Evolutionary conservation across 2,888 invertebrate species (phyloP), one percentile per base, ranked within the genome.

Genomic region (Plebejus argus): DNA sequence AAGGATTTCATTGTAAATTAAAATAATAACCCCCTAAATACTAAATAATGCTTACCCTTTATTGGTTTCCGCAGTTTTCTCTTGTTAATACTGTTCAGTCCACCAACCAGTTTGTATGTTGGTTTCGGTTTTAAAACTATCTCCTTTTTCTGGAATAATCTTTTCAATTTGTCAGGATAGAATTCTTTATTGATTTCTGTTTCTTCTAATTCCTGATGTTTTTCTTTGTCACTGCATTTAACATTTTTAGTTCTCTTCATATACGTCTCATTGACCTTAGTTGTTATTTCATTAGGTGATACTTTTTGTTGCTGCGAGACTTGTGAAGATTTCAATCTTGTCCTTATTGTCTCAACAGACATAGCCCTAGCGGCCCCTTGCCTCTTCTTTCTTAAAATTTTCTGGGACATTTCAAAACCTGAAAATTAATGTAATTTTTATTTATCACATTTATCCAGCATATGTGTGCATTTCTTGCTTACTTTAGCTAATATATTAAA

Each of bases 81-180:
- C 78, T 90, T 92, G 79, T 88, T 90, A 33, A 80, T 5, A 82
- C 80, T 85, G 2, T 82, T 78, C 0, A 85, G 81, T 1, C 80
- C 79, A 0, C 81, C 89, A 4, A 91, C 83, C 4, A 89, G 81
- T 81, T 84, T 88, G 56, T 89, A 83, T 35, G 86, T 82, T 78
- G 85, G 84, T 71, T 86, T 90, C 0, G 89, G 88, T 76, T 86
- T 86, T 28, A 92, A 80, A 1, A 86, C 81, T 18, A 89, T 83
- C 77, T 87, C 90, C 77, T 87, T 88, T 0, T 79, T 66, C 0
- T 75, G 76, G 1, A 81, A 70, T 3, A 82, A 82, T 8, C 90
- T 81, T 80, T 90, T 91, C 33, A 82, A 77, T 35, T 85, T 90
- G 18, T 89, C 81, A 0, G 91, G 91, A 82, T 87, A 86, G 78